Evolutionary conservation across 2,113 vertebrate genomes (phyloP), one percentile per base, ranked within the genome.

Genomic region (Salvelinus alpinus): DNA sequence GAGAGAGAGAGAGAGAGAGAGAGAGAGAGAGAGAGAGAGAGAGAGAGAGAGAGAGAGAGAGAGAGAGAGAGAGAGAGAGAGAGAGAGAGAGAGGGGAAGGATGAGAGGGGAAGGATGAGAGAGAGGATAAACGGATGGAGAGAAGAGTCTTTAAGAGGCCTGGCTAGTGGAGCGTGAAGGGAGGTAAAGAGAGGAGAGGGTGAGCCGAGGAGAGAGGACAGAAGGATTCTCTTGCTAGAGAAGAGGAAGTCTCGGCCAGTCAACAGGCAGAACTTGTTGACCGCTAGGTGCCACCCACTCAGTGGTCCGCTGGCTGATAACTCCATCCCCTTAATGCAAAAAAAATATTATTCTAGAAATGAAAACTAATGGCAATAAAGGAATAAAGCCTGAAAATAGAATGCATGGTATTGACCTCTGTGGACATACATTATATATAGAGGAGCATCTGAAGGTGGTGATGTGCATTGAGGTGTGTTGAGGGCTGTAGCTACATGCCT

Each of bases 141-240:
- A 34, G 38, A 48, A 70, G 67, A 75, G 73, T 72, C 77, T 83
- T 80, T 80, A 80, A 89, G 81, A 82, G 87, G 87, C 73, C 76
- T 83, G 80, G 75, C 84, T 80, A 83, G 84, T 34, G 7, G 76
- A 80, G 85, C 75, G 48, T 89, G 82, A 86, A 86, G 81, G 71
- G 80, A 88, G 87, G 87, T 88, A 80, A 62, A 20, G 71, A 38
- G 24, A 73, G 44, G 71, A 38, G 44, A 72, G 44, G 71, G 72
- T 44, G 34, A 65, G 38, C 7, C 2, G 38, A 25, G 27, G 38
- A 60, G 66, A 48, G 65, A 71, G 73, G 6, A 44, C 44, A 18
- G 57, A 69, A 78, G 71, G 67, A 78, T 64, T 72, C 13, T 64
- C 25, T 77, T 31, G 62, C 66, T 67, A 20, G 29, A 71, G 70